Base-by-base conservation (phyloP, 35 echinoderm and acorn worm genomes). In the Holothuria glaberrima region DNA sequence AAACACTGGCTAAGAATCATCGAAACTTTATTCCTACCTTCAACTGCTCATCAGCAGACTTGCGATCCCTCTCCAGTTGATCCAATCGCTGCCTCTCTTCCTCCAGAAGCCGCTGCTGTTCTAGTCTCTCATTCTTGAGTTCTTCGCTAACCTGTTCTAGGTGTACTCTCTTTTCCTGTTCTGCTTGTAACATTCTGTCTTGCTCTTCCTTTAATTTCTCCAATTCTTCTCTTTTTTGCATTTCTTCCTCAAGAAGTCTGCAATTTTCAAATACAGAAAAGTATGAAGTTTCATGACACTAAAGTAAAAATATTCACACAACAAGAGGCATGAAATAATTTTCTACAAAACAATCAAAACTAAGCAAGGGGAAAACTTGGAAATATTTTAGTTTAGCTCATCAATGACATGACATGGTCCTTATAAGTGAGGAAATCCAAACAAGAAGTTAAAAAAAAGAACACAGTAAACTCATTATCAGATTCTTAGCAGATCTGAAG, bases 191-290 rank as follows among this genome's bases (percentile, higher is more conserved):
- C 58, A 97, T 71, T 50, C 69, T 36, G 12, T 90, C 94, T 64
- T 97, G 94, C 31, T 97, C 71, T 50, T 83, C 82, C 50, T 88
- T 93, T 38, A 97, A 46, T 82, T 52, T 93, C 58, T 97, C 94
- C 13, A 92, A 89, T 68, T 93, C 72, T 63, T 88, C 91, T 45
- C 88, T 62, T 67, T 97, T 93, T 48, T 93, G 58, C 5, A 70
- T 91, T 62, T 94, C 93, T 83, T 94, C 93, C 6, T 86, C 89
- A 20, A 94, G 89, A 22, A 94, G 72, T 35, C 93, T 94, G 59
- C 6, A 68, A 58, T 34, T 3, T 30, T 36, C 9, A 25, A 61
- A 86, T 31, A n/a, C 16, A 2, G 35, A 25, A 72, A 54, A 69
- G 26, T 72, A 30, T 50, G 26, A 18, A 9, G 12, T 17, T 54